Base-by-base conservation (phyloP, 2,888 invertebrate species). In the Drosophila kambysellisi region DNA sequence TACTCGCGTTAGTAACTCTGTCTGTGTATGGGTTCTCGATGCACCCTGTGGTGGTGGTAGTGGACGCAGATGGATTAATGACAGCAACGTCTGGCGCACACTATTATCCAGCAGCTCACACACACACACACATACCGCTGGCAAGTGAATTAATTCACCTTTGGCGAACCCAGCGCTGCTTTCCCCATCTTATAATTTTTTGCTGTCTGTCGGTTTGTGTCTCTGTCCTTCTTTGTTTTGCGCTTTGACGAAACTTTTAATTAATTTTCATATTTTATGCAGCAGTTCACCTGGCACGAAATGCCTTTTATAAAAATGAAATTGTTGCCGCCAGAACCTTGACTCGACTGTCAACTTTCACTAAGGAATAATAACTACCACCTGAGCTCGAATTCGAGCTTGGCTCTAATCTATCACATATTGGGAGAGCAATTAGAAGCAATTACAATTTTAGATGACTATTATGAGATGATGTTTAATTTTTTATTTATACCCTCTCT, bases 1-100 rank as follows among this genome's bases (percentile, higher is more conserved):
- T 88, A 91, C 85, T 79, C 84, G 83, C 91, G 87, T 89, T 91
- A 89, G 91, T 91, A 89, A 88, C 85, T 64, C 46, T 52, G 41
- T 29, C 17, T 50, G 35, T 58, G 52, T 65, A 41, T 63, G 64
- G 58, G 54, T 71, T 63, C 57, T 51, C 43, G 58, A 17, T 63
- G 62, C 68, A 59, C 68, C 43, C 57, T 35, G 50, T 35, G 68
- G 70, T 46, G 52, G 20, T 32, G 52, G 20, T 32, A 68, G 66
- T 66, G 80, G 73, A 76, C 68, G 54, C 50, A 50, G 65, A 70
- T 82, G 88, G 74, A 86, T 88, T 89, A 89, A 88, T 89, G 82
- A 74, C 73, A 73, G 75, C 62, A 56, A 88, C 77, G 88, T 89
- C 85, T 84, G 88, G 32, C 63, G 70, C 89, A 89, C 80, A 75